Conservation (phyloP, 2,797 vertebrate genomes). For the Acomys russatus region DNA sequence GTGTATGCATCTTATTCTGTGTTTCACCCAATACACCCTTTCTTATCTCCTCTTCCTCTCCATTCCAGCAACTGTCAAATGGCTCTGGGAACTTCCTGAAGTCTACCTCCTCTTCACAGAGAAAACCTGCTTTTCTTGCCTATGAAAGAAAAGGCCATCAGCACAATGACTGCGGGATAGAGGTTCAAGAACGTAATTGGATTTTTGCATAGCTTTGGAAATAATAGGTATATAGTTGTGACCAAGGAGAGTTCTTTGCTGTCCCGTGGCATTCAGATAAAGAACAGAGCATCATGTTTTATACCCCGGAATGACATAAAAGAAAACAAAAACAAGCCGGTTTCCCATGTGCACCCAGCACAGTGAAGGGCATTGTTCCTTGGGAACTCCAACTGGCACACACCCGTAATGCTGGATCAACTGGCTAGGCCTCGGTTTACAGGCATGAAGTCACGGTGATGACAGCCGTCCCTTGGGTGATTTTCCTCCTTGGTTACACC, state of each 20-base stretch:
- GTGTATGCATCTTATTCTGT: not conserved
- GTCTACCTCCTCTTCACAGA: conserved; percentile 59
- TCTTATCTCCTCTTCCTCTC: conserved; percentile 67
- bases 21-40: not conserved
- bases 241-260: not conserved
- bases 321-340: conserved; percentile 78
- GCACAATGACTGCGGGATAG: not conserved
- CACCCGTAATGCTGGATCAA: conserved; percentile 59
- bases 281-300: conserved; percentile 28
- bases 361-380: conserved; percentile 76
- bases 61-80: not conserved
- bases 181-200: not conserved
- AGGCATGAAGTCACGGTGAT: conserved; percentile 69
- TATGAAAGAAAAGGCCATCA: not conserved
- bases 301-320: conserved; percentile 67
- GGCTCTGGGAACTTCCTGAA: conserved; percentile 77
- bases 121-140: conserved; percentile 67
- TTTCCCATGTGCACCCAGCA: conserved; percentile 72
- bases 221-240: not conserved
- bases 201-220: conserved; percentile 46
- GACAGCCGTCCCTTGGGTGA: conserved; percentile 43
- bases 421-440: conserved; percentile 79
- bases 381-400: conserved; percentile 47
- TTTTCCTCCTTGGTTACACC: conserved; percentile 59
- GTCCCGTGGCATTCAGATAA: not conserved